These are phyloP conservation scores for Halcyon leucocephala DNA, from an alignment of 2,797 vertebrate species.

Conservation along the genomic window DNA sequence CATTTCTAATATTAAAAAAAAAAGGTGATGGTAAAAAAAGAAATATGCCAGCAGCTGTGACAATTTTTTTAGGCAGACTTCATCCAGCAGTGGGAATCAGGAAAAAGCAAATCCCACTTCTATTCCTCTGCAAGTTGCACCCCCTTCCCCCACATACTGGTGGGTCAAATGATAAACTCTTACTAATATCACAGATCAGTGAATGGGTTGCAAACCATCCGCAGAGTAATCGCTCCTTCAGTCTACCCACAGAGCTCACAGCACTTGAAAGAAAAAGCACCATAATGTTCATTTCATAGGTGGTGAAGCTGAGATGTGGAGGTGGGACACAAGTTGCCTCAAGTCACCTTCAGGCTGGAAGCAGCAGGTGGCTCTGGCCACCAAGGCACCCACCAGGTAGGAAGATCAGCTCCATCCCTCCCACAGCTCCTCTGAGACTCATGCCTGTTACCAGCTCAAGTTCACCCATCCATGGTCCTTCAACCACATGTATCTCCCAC, in stretches of 20 bases:
- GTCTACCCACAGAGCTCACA: neutral
- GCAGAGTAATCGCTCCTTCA: neutral
- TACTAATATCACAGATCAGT: neutral
- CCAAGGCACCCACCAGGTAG: neutral
- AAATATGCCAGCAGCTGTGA: neutral
- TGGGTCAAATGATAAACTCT: neutral
- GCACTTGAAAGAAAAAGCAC: neutral
- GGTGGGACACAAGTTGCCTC: neutral
- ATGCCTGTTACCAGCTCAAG: neutral
- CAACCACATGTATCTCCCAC: neutral
- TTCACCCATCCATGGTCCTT: neutral
- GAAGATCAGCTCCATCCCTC: neutral
- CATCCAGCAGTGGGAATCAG: neutral
- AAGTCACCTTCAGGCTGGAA: neutral
- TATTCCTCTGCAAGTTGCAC: neutral
- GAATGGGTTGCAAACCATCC: neutral
- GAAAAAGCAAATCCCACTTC: neutral
- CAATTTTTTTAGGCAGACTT: neutral
- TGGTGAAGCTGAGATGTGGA: neutral
- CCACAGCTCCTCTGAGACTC: neutral
- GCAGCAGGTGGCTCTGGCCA: neutral
- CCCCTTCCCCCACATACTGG: rapidly evolving
- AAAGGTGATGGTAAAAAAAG: neutral
- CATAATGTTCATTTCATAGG: neutral
- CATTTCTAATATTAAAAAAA: neutral